phyloP scores from a whole-genome alignment of 2,797 vertebrate genomes.

The Helarctos malayanus region DNA sequence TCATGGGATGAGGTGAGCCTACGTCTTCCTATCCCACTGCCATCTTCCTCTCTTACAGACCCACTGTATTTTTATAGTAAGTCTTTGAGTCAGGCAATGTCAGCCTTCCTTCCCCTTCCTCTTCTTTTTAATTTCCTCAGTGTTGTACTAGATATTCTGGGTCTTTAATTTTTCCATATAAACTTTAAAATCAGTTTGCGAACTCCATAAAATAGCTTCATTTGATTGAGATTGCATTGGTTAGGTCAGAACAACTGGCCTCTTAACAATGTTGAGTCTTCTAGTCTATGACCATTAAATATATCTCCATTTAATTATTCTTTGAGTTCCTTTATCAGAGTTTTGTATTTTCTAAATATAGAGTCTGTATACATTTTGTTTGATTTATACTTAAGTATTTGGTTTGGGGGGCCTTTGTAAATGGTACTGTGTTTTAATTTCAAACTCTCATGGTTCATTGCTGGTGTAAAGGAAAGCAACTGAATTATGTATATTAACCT shows the following conservation, averaged over 20 bases:
- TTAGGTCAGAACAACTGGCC: background rate
- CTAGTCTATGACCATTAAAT: background rate
- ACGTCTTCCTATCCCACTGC: background rate
- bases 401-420: background rate
- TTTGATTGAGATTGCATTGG: background rate
- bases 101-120: background rate
- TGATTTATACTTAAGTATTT: background rate
- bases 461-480: background rate
- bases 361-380: background rate
- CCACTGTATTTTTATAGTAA: background rate
- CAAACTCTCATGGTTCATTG: background rate
- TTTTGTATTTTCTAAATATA: background rate
- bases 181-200: background rate
- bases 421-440: background rate
- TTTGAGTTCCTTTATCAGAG: background rate
- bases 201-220: background rate
- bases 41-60: background rate
- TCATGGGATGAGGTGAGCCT: too few relatives aligned
- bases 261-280: background rate
- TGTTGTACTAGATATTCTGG: background rate
- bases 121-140: background rate
- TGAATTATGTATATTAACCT: background rate
- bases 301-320: background rate
- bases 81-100: background rate
- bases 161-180: background rate